Base-by-base conservation (phyloP, 2,888 invertebrate species). In the Scrobipalpa atriplicella region DNA sequence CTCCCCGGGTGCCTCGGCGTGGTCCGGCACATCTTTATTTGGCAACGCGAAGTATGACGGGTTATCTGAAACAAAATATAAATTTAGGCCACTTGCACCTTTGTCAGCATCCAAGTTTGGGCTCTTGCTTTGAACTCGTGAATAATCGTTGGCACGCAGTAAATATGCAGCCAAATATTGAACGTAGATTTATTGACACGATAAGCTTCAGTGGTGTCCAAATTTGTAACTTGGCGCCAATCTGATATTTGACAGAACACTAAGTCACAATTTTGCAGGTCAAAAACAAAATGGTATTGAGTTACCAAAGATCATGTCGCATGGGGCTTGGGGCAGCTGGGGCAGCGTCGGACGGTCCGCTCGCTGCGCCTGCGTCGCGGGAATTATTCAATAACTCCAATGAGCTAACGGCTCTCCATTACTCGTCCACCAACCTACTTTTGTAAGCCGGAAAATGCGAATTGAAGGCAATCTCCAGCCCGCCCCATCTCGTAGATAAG, bases 11-110 rank as follows among this genome's bases (percentile, higher is more conserved):
- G 83, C 71, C 38, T 83, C 85, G 29, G 80, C 80, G 72, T 79
- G 83, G 67, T 90, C 88, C 7, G 87, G 75, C 66, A 86, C 87
- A 84, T 91, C 88, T 72, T 90, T 93, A 78, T 94, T 92, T 72
- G 94, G 93, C 77, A 96, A 87, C 78, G 95, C 94, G 85, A 96
- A 96, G 84, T 96, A 96, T 70, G 96, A 96, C 60, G 96, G 96
- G 86, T 96, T 96, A 90, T 96, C 96, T 96, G 94, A 75, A 94
- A 92, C 84, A 90, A 81, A 76, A 39, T 9, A 66, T 51, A 60
- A 13, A 29, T 52, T 58, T 18, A 62, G 41, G 29, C n/a, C 41
- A 39, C 16, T 39, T 19, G 62, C 29, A 51, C 16, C 19, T 43
- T 51, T 47, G 62, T 21, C 19, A 62, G 58, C 39, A 60, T 16